Evolutionary conservation across 2,797 vertebrate genomes (phyloP).

Genomic region (Brotula barbata): DNA sequence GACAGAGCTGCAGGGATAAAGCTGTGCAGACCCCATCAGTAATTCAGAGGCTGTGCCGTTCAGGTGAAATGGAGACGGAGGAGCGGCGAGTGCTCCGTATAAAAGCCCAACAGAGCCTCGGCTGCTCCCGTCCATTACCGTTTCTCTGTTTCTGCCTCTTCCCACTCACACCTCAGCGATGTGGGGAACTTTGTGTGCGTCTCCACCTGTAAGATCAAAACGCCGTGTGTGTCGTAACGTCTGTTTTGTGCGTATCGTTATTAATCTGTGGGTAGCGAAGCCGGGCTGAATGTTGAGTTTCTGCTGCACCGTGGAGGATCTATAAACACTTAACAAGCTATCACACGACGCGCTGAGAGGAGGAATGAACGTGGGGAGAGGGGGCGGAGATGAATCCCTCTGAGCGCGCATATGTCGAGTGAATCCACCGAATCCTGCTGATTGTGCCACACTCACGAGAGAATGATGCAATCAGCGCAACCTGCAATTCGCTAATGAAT

Average conservation of each 20-base stretch:
- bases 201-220: not conserved
- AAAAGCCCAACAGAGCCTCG: constrained; percentile 20
- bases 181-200: not conserved
- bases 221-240: constrained; percentile 10
- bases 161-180: constrained; percentile 17
- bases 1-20: constrained; percentile 25
- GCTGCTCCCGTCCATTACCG: not conserved
- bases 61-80: constrained; percentile 30
- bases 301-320: constrained; percentile 28
- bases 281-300: constrained; percentile 33
- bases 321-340: constrained; percentile 31
- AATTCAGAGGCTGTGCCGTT: constrained; percentile 34
- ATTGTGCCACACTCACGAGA: constrained; percentile 29
- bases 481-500: constrained; percentile 34
- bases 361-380: constrained; percentile 4
- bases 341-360: constrained; percentile 5
- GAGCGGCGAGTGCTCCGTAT: constrained; percentile 14
- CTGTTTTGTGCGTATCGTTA: constrained; percentile 12
- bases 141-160: not conserved
- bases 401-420: not conserved
- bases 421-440: constrained; percentile 24
- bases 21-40: constrained; percentile 17
- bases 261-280: constrained; percentile 50
- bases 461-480: constrained; percentile 43
- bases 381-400: not conserved